phyloP scores from a whole-genome alignment of 2,797 vertebrate genomes.

The Centroberyx gerrardi region DNA sequence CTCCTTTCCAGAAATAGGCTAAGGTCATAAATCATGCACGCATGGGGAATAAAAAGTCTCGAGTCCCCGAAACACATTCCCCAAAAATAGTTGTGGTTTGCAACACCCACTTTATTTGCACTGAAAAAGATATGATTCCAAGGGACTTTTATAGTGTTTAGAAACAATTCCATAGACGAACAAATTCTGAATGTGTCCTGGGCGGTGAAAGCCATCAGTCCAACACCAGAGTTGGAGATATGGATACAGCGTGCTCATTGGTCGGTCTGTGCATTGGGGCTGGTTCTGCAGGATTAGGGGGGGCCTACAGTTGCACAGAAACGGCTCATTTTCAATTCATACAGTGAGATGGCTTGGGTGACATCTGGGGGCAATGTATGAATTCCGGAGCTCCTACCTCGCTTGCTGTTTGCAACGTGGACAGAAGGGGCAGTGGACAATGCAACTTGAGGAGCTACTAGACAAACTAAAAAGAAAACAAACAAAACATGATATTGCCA shows the following conservation, averaged over 20 bases:
- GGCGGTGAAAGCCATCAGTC: slow-evolving; percentile 47
- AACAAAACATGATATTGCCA: slow-evolving; percentile 74
- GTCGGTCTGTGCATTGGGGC: slow-evolving; percentile 13
- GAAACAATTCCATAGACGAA: slow-evolving; percentile 48
- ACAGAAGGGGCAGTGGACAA: slow-evolving; percentile 95
- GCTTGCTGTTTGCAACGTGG: slow-evolving; percentile 97
- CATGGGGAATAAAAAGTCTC: slow-evolving; percentile 62
- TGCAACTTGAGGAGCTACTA: slow-evolving; percentile 95
- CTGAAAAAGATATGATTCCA: slow-evolving; percentile 59
- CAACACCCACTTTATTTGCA: slow-evolving; percentile 64
- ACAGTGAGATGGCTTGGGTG: slow-evolving; percentile 76
- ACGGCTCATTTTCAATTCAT: slow-evolving; percentile 89
- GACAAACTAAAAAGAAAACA: slow-evolving; percentile 90
- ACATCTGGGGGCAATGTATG: slow-evolving; percentile 82
- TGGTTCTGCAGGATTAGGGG: slow-evolving; percentile 46
- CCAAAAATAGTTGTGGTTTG: slow-evolving; percentile 72
- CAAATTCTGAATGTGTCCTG: slow-evolving; percentile 35
- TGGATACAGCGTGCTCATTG: slow-evolving; percentile 27
- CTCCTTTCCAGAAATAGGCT: slow-evolving; percentile 78
- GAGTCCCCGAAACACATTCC: slow-evolving; percentile 55
- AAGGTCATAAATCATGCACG: slow-evolving; percentile 80
- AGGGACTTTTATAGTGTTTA: slow-evolving; percentile 67
- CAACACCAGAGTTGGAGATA: slow-evolving; percentile 28
- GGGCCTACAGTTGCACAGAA: slow-evolving; percentile 67
- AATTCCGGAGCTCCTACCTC: slow-evolving; percentile 96